A percentile compares a stretch with the other conserved stretches of the same genome.
These are phyloP conservation scores for Limnephilus auricula DNA, from an alignment of 2,888 invertebrate genomes.

Conservation along the genomic window DNA sequence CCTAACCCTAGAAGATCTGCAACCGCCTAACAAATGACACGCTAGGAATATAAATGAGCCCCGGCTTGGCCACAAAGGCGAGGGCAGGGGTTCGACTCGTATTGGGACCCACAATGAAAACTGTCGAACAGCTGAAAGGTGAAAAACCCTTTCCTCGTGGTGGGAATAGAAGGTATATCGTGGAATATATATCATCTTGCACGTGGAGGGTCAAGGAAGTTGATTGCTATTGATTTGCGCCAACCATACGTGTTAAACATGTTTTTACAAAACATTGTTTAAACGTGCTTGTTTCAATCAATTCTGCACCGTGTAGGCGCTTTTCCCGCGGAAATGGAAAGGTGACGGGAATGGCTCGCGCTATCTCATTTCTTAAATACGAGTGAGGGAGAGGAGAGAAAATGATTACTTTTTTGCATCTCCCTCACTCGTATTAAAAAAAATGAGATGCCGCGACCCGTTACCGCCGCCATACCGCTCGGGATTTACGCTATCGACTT, in stretches of 20 bases:
- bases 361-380: no score
- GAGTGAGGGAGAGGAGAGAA: no score
- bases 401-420: no score
- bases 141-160: conserved; percentile 41
- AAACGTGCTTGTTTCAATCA: not conserved
- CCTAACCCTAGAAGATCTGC: conserved; percentile 19
- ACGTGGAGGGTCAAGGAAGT: not conserved
- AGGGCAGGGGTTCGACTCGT: not conserved
- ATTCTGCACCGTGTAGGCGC: no score
- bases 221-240: not conserved
- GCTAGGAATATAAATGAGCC: conserved; percentile 53
- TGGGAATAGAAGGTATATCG: conserved; percentile 14
- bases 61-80: conserved; percentile 30
- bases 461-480: no score
- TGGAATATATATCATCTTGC: not conserved
- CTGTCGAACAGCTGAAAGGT: conserved; percentile 45
- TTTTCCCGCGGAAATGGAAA: no score
- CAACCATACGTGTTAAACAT: not conserved
- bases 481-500: not conserved
- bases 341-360: no score
- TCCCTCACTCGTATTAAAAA: no score
- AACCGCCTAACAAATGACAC: conserved; percentile 50
- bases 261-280: not conserved
- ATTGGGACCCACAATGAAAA: conserved; percentile 41
- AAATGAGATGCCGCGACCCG: no score